A percentile compares a stretch with the other conserved stretches of the same genome.
phyloP scores from a whole-genome alignment of 2,113 vertebrate genomes.

The Bos taurus region DNA sequence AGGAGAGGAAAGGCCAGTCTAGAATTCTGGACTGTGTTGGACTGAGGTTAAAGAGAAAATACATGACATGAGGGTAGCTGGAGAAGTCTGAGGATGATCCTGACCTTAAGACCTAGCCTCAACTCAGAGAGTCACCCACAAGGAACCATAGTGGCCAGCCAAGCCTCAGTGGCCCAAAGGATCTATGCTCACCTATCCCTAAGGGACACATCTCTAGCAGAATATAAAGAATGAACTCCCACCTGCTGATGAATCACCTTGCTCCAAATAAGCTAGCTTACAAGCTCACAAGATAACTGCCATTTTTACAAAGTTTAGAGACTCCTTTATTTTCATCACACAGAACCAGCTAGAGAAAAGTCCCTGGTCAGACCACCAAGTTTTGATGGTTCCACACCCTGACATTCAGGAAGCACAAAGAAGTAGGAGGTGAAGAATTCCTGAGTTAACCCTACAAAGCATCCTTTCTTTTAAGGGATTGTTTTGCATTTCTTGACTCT shows the following conservation, averaged over 20 bases:
- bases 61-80: background rate
- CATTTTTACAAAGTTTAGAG: background rate
- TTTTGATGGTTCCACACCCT: background rate
- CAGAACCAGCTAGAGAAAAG: background rate
- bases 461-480: background rate
- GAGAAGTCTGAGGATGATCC: background rate
- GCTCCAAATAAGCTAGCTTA: background rate
- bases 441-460: background rate
- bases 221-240: background rate
- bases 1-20: background rate
- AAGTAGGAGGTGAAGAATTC: background rate
- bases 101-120: background rate
- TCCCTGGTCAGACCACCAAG: background rate
- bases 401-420: background rate
- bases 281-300: background rate
- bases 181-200: background rate
- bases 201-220: background rate
- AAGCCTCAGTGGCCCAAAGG: background rate
- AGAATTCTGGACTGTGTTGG: background rate
- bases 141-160: background rate
- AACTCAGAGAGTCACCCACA: background rate
- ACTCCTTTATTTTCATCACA: background rate
- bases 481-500: background rate
- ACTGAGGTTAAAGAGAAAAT: background rate
- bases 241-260: background rate